Evolutionary conservation across 1,140 invertebrate genomes (phyloP).

Genomic region (Drosophila bifasciata): DNA sequence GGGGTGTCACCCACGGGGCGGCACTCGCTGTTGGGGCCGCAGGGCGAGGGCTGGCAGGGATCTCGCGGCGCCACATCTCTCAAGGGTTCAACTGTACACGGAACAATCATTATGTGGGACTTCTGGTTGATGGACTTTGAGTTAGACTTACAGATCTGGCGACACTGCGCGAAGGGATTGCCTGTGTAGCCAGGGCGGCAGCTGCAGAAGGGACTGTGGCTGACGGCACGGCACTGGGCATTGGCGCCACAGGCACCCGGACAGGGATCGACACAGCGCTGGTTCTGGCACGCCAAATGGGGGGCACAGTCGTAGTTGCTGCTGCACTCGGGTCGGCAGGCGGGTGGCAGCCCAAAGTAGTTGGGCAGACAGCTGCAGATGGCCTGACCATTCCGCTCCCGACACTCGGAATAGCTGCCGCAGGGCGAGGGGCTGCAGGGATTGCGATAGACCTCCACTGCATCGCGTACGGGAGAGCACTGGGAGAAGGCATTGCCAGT

Average conservation of each 20-base stretch:
- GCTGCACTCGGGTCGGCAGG: slow-evolving; percentile 88
- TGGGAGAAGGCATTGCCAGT: slow-evolving; percentile 90
- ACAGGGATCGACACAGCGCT: slow-evolving; percentile 89
- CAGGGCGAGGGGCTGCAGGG: slow-evolving; percentile 91
- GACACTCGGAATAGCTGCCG: slow-evolving; percentile 88
- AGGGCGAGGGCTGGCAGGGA: slow-evolving; percentile 90
- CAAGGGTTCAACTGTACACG: slow-evolving; percentile 68
- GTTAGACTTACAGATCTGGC: slow-evolving; percentile 87
- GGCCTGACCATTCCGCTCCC: slow-evolving; percentile 86
- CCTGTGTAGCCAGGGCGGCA: slow-evolving; percentile 86
- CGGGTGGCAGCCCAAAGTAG: slow-evolving; percentile 87
- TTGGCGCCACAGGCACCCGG: slow-evolving; percentile 88
- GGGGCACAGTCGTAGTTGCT: slow-evolving; percentile 88
- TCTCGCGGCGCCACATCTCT: slow-evolving; percentile 81
- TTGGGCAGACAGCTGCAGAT: slow-evolving; percentile 88
- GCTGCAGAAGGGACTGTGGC: slow-evolving; percentile 88
- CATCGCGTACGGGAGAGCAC: slow-evolving; percentile 83
- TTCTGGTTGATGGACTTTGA: background rate
- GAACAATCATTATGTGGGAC: background rate
- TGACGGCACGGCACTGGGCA: slow-evolving; percentile 86
- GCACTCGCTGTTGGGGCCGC: slow-evolving; percentile 90
- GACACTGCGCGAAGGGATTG: slow-evolving; percentile 86
- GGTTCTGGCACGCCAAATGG: slow-evolving; percentile 88
- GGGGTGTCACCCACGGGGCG: slow-evolving; percentile 86
- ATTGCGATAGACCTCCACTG: slow-evolving; percentile 71